These are phyloP conservation scores for Cryptoleucopteryx plumbea DNA, from an alignment of 2,113 vertebrate genomes.

Conservation along the genomic window DNA sequence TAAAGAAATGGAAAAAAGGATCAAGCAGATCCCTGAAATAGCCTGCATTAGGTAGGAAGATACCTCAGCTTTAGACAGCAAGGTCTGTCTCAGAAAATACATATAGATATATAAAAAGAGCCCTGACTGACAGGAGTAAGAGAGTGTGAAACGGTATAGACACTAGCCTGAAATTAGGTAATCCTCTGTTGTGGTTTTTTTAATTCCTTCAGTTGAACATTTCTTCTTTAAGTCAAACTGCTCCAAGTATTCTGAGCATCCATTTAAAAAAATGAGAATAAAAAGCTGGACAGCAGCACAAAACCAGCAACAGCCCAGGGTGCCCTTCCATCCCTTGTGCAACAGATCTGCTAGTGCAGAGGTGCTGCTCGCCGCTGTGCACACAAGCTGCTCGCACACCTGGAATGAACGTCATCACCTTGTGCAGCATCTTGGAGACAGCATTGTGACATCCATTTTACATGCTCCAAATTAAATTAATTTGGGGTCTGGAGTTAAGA, in stretches of 20 bases:
- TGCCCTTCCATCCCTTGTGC: background rate
- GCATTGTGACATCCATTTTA: background rate
- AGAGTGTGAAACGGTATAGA: background rate
- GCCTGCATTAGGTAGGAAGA: background rate
- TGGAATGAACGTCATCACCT: rapidly evolving
- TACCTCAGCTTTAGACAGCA: background rate
- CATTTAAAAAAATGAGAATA: background rate
- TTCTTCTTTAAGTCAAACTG: background rate
- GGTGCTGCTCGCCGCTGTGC: background rate
- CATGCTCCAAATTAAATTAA: background rate
- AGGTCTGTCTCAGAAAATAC: background rate
- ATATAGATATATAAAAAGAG: background rate
- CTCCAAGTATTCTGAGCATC: background rate
- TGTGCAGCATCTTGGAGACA: background rate
- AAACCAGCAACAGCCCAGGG: background rate
- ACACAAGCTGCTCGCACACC: background rate
- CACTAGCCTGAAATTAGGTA: background rate
- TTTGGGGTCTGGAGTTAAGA: background rate
- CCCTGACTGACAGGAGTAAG: background rate
- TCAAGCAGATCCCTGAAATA: background rate
- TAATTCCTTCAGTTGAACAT: background rate
- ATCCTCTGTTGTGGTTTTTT: background rate
- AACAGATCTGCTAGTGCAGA: background rate
- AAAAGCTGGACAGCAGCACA: background rate
- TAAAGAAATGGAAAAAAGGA: background rate